These are phyloP conservation scores for Hypolimnas misippus DNA, from an alignment of 2,888 invertebrate species.

Conservation along the genomic window DNA sequence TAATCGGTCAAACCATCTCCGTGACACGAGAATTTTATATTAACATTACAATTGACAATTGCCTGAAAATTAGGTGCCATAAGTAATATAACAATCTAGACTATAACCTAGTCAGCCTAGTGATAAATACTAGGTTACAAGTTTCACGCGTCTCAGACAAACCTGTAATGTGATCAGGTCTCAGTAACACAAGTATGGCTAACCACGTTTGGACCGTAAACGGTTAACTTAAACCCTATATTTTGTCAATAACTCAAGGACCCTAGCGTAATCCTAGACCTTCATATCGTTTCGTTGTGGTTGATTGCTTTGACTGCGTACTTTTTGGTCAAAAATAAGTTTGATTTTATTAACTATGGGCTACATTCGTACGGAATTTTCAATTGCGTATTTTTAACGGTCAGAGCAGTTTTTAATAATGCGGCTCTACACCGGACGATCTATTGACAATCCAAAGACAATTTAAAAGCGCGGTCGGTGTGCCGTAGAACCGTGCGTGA, in stretches of 20 bases:
- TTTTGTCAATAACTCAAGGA: conserved; percentile 10
- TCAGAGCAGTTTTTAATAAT: no score
- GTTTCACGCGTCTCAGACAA: neutral
- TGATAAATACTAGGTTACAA: neutral
- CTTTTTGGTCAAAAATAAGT: neutral
- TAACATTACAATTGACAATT: no score
- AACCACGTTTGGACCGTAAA: conserved; percentile 7
- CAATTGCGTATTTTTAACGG: no score
- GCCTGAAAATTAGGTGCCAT: no score
- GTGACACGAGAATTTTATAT: no score
- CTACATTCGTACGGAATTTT: no score
- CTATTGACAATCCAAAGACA: no score
- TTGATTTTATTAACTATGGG: no score
- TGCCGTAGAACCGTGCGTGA: no score
- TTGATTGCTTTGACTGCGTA: neutral
- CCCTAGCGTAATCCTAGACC: neutral
- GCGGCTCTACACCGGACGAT: no score
- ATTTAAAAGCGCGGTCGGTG: no score
- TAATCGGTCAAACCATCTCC: no score
- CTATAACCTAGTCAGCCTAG: neutral
- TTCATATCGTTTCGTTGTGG: neutral
- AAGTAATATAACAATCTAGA: neutral
- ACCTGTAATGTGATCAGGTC: neutral
- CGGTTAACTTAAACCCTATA: neutral
- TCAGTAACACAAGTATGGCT: conserved; percentile 1